Evolutionary conservation across 2,113 vertebrate species (phyloP).

Genomic region (Actinemys pallida): DNA sequence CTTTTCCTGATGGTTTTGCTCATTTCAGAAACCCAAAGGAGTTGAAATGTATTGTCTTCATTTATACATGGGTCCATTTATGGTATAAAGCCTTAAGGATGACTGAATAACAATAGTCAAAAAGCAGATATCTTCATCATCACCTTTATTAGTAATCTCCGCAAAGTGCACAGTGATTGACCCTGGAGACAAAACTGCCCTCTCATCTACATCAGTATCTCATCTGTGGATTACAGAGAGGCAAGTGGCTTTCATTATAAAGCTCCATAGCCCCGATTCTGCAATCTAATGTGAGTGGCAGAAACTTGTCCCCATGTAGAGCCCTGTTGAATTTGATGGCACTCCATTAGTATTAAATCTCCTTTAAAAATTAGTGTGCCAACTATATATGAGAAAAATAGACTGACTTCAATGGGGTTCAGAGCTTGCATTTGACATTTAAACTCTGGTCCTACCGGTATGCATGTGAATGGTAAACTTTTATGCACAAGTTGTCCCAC

Average conservation of each 20-base stretch:
- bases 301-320: not conserved
- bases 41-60: not conserved
- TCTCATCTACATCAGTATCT: not conserved
- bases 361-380: not conserved
- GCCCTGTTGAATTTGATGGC: too few relatives aligned
- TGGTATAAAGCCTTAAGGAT: rapidly evolving
- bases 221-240: not conserved
- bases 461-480: not conserved
- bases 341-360: not conserved
- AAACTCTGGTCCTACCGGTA: not conserved
- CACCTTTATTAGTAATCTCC: not conserved
- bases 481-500: not conserved
- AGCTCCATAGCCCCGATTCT: not conserved
- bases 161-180: rapidly evolving
- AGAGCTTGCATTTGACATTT: rapidly evolving
- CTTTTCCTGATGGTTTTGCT: not conserved
- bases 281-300: not conserved
- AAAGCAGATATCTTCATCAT: rapidly evolving
- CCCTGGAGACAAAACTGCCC: too few relatives aligned
- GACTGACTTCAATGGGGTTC: not conserved
- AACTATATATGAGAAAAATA: not conserved
- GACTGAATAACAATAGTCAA: not conserved
- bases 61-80: rapidly evolving
- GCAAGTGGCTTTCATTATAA: not conserved
- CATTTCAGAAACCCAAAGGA: not conserved